These are phyloP conservation scores for Hetaerina americana DNA, from an alignment of 1,140 invertebrate genomes.

Conservation along the genomic window DNA sequence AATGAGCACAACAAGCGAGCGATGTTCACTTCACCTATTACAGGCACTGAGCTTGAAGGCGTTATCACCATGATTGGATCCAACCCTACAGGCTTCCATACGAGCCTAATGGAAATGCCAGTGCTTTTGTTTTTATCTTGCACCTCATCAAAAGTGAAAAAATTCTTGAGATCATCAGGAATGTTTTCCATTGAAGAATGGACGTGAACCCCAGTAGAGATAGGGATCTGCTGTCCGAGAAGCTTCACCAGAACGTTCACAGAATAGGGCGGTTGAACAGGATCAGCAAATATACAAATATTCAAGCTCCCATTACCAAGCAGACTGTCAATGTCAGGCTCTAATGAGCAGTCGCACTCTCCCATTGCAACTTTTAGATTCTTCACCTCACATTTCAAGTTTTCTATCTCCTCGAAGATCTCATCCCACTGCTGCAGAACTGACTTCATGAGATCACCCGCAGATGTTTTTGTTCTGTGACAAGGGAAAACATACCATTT, in stretches of 20 bases:
- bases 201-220: slow-evolving; percentile 25
- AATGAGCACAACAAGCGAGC: slow-evolving; percentile 37
- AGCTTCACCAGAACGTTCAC: slow-evolving; percentile 28
- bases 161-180: slow-evolving; percentile 15
- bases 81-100: slow-evolving; percentile 33
- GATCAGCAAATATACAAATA: slow-evolving; percentile 35
- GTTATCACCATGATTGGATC: slow-evolving; percentile 30
- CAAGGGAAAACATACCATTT: not conserved
- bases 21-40: slow-evolving; percentile 37
- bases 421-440: slow-evolving; percentile 18
- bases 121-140: slow-evolving; percentile 9
- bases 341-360: no score
- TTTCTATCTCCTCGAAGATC: slow-evolving; percentile 20
- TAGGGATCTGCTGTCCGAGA: slow-evolving; percentile 20
- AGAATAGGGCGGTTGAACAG: slow-evolving; percentile 31
- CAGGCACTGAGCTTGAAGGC: slow-evolving; percentile 23
- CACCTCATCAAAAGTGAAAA: slow-evolving; percentile 16
- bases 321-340: not conserved
- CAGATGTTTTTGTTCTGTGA: not conserved
- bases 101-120: slow-evolving; percentile 27
- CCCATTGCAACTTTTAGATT: slow-evolving; percentile 11
- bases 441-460: slow-evolving; percentile 16
- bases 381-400: slow-evolving; percentile 19
- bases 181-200: slow-evolving; percentile 30
- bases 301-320: slow-evolving; percentile 15